Base-by-base conservation (phyloP, 2,888 invertebrate species). In the Amitus sp. region DNA sequence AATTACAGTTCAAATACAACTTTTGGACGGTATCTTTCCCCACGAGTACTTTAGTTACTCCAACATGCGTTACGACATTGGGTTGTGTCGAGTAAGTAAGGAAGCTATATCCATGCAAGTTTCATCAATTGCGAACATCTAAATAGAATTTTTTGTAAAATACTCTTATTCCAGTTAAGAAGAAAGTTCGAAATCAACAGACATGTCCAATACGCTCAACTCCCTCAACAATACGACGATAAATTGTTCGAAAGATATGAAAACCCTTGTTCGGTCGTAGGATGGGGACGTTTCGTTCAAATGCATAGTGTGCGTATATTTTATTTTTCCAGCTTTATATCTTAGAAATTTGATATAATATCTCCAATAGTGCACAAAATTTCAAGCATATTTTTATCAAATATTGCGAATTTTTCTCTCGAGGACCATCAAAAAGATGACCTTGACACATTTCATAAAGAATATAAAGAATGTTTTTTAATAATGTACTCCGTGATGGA, bases 11-110 rank as follows among this genome's bases (percentile, higher is more conserved):
- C 78, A 78, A 61, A 68, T 74, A 45, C 66, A 65, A 57, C 58
- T 72, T 34, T 45, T 73, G 40, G 73, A 76, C 48, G 65, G 50
- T 55, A 54, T 73, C 20, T 39, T 76, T 3, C 77, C 78, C 47
- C 78, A 78, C 67, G 64, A 60, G 15, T 52, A 51, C 27, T 79
- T 73, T 62, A 66, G 52, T 37, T 69, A 65, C 52, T 33, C 37
- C 18, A 66, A 61, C 42, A 72, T 77, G 76, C 65, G 58, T 58
- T 55, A 77, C 62, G 78, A 79, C 61, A 76, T 77, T 65, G 77
- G 75, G 62, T 65, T 77, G 37, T 71, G 70, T 68, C 73, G 71
- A 73, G 77, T 77, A 70, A 66, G n/a, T n/a, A n/a, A n/a, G n/a
- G n/a, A n/a, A n/a, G n/a, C n/a, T n/a, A n/a, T n/a, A n/a, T n/a